Evolutionary conservation across 2,113 vertebrate genomes (phyloP).

Genomic region (Ptilorrhoa leucosticta): DNA sequence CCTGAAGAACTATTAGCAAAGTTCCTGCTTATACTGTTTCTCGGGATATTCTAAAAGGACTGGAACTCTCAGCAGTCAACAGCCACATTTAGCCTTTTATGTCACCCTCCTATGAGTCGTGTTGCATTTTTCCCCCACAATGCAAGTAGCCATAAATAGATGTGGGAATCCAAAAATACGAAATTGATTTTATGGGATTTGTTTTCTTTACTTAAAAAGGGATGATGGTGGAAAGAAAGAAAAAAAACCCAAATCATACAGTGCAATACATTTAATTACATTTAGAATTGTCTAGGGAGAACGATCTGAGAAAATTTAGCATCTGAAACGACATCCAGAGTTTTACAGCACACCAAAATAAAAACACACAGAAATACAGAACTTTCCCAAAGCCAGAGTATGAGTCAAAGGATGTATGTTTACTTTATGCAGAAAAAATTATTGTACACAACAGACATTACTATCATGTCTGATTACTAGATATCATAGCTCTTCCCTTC

Average conservation of each 20-base stretch:
- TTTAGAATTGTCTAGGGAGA: background rate
- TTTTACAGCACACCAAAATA: background rate
- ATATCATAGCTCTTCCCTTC: background rate
- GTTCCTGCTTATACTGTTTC: background rate
- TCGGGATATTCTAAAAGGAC: background rate
- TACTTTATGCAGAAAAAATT: background rate
- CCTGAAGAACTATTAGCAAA: background rate
- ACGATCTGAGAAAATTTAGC: background rate
- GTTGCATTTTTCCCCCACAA: background rate
- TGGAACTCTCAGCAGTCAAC: background rate
- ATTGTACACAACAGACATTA: background rate
- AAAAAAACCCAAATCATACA: background rate
- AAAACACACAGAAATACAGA: background rate
- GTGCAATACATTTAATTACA: background rate
- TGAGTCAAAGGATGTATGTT: background rate
- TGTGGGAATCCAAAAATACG: constrained; percentile 9
- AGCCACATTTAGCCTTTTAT: background rate
- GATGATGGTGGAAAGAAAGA: background rate
- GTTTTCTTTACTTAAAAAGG: constrained; percentile 42
- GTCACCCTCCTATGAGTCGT: background rate
- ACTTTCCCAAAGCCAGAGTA: background rate
- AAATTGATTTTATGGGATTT: background rate
- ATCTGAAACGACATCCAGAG: background rate
- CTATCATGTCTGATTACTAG: background rate
- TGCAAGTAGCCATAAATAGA: constrained; percentile 17